Evolutionary conservation across 2,888 invertebrate genomes (phyloP).

Genomic region (Lomographa bimaculata): DNA sequence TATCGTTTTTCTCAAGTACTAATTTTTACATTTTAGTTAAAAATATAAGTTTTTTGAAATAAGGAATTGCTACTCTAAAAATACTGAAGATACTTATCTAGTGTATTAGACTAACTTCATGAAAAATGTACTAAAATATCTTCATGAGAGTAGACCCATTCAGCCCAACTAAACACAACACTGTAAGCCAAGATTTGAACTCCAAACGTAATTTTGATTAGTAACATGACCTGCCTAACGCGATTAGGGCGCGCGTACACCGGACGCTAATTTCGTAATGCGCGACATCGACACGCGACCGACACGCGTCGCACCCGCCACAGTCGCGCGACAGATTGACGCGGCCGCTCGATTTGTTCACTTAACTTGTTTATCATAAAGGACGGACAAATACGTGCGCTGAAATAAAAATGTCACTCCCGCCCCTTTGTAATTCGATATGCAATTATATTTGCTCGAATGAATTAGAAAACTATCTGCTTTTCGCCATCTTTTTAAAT

Average conservation of each 20-base stretch:
- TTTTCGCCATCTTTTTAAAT: too few relatives aligned
- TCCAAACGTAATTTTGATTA: slow-evolving; percentile 41
- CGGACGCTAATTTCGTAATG: slow-evolving; percentile 75
- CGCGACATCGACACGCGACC: slow-evolving; percentile 59
- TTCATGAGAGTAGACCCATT: too few relatives aligned
- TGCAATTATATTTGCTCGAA: slow-evolving; percentile 31
- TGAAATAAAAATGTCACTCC: slow-evolving; percentile 55
- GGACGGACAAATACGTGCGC: slow-evolving; percentile 56
- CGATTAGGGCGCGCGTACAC: slow-evolving; percentile 67
- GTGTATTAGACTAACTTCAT: too few relatives aligned
- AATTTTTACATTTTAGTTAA: too few relatives aligned
- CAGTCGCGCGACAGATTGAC: slow-evolving; percentile 70
- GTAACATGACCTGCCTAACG: slow-evolving; percentile 57
- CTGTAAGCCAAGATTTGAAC: too few relatives aligned
- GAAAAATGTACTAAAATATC: too few relatives aligned
- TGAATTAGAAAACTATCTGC: slow-evolving; percentile 17
- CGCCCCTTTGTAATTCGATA: slow-evolving; percentile 46
- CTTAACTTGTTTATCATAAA: slow-evolving; percentile 70
- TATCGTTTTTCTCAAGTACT: too few relatives aligned
- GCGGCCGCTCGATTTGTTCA: slow-evolving; percentile 72
- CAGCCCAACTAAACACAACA: too few relatives aligned
- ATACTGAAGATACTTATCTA: too few relatives aligned
- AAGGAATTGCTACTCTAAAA: too few relatives aligned
- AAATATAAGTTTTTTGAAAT: too few relatives aligned
- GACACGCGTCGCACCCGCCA: slow-evolving; percentile 52